Evolutionary conservation across 2,888 invertebrate species (phyloP).

Genomic region (Drosophila multiciliata): DNA sequence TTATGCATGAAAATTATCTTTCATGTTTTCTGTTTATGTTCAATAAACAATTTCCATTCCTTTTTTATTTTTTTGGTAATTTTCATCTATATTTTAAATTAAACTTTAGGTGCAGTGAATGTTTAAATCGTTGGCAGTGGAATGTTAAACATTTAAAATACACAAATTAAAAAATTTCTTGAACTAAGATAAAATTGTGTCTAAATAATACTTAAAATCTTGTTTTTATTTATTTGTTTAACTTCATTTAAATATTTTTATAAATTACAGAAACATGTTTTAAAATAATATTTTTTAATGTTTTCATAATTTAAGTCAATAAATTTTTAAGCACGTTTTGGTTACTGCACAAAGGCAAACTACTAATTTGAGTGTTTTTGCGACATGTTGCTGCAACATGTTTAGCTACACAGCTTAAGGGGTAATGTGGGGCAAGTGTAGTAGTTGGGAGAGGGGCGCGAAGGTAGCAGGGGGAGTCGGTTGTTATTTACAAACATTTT

Average conservation of each 20-base stretch:
- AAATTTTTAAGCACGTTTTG: conserved; percentile 11
- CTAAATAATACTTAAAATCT: neutral
- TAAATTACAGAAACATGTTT: conserved; percentile 1
- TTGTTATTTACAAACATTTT: conserved; percentile 67
- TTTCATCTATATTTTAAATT: neutral
- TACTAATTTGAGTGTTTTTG: conserved; percentile 32
- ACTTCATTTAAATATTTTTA: neutral
- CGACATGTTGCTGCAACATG: conserved; percentile 74
- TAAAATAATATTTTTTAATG: neutral
- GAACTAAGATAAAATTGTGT: neutral
- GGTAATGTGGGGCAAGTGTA: neutral
- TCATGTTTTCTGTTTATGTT: too few relatives aligned
- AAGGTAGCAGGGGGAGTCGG: neutral
- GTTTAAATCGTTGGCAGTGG: conserved; percentile 24
- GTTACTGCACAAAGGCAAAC: conserved; percentile 33
- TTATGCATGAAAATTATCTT: too few relatives aligned
- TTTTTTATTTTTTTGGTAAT: neutral
- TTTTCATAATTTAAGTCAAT: neutral
- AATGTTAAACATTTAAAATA: conserved; percentile 14
- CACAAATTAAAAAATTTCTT: neutral
- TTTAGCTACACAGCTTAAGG: conserved; percentile 33
- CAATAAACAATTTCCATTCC: too few relatives aligned
- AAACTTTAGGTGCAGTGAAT: neutral
- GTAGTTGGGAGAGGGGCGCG: neutral
- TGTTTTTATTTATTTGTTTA: neutral